These are phyloP conservation scores for Brachionus paranguensis DNA, from an alignment of 1,140 invertebrate genomes.

Conservation along the genomic window DNA sequence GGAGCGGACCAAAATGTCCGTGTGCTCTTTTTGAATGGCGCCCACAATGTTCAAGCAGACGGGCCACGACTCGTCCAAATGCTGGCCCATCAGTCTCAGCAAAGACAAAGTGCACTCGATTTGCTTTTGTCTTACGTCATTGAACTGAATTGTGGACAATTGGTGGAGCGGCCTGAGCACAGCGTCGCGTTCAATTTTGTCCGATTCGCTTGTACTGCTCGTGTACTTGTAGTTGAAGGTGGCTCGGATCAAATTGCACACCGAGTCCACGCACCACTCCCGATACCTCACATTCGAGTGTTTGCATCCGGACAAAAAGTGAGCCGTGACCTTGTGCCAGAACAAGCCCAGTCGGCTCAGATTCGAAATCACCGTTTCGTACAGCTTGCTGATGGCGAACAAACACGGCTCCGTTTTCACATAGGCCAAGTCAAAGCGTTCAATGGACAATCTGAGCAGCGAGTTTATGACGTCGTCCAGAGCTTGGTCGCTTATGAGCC, in stretches of 20 bases:
- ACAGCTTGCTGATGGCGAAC: conserved; percentile 90
- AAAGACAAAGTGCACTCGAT: conserved; percentile 87
- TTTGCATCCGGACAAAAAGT: conserved; percentile 59
- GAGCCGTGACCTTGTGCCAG: conserved; percentile 91
- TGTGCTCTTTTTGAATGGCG: conserved; percentile 43
- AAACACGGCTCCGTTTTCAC: conserved; percentile 89
- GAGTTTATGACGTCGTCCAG: conserved; percentile 93
- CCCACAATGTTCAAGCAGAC: conserved; percentile 51
- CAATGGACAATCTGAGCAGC: conserved; percentile 85
- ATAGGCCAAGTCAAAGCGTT: conserved; percentile 93
- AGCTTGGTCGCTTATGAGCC: conserved; percentile 81
- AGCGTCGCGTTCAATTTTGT: conserved; percentile 70
- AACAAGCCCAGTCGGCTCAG: conserved; percentile 83
- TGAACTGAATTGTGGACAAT: conserved; percentile 76
- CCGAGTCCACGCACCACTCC: conserved; percentile 12
- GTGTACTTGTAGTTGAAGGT: conserved; percentile 31
- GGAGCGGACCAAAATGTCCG: conserved; percentile 80
- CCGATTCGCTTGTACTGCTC: background rate
- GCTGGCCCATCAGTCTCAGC: conserved; percentile 83
- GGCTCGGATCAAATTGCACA: background rate
- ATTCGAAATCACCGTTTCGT: conserved; percentile 92
- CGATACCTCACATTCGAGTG: background rate
- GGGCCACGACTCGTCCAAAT: conserved; percentile 85
- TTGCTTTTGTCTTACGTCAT: conserved; percentile 87
- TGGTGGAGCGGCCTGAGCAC: conserved; percentile 80